phyloP scores from a whole-genome alignment of 2,797 vertebrate species.

The Alectoris magna region DNA sequence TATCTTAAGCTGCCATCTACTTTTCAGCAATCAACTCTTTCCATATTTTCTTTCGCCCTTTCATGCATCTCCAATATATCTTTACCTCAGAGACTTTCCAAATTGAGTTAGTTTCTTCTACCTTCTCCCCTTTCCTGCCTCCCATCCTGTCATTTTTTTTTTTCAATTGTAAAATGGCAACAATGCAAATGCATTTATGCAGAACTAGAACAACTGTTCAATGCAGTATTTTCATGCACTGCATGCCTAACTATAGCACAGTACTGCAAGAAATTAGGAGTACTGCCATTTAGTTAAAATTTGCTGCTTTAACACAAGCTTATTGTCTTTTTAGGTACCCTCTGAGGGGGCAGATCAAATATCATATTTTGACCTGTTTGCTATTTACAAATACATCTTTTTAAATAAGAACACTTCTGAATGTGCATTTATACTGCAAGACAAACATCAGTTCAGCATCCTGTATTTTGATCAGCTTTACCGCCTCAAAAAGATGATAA shows the following conservation, averaged over 20 bases:
- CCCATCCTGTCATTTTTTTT: neutral
- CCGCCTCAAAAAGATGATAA: neutral
- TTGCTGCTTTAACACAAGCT: neutral
- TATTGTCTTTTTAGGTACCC: neutral
- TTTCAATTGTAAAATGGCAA: neutral
- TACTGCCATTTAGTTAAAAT: neutral
- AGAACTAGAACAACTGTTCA: neutral
- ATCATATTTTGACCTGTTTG: neutral
- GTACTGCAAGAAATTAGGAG: neutral
- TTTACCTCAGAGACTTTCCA: neutral
- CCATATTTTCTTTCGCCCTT: neutral
- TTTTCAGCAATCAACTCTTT: neutral
- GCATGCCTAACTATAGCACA: neutral
- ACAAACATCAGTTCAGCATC: neutral
- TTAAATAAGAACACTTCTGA: neutral
- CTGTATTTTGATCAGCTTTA: neutral
- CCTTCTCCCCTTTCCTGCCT: neutral
- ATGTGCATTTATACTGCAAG: neutral
- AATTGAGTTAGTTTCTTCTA: neutral
- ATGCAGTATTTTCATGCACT: neutral
- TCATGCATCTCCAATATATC: neutral
- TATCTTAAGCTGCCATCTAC: neutral
- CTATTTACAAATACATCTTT: neutral
- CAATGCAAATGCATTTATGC: neutral
- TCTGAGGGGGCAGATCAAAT: accelerated